These are phyloP conservation scores for Entomobrya proxima DNA, from an alignment of 2,888 invertebrate species.

Conservation along the genomic window DNA sequence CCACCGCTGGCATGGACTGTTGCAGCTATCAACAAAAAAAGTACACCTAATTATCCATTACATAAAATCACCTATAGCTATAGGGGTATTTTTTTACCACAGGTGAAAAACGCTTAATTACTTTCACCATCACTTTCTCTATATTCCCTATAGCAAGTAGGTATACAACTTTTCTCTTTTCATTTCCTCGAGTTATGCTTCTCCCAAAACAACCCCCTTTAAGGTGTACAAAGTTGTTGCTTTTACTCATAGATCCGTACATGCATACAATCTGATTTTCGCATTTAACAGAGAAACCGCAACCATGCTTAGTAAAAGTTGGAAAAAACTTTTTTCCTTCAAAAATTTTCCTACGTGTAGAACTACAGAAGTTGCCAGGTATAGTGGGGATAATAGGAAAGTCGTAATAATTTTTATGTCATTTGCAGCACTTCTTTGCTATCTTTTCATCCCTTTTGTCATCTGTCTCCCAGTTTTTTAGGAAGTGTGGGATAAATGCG, in stretches of 20 bases:
- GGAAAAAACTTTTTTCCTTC: neutral
- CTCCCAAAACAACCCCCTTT: neutral
- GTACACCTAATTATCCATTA: neutral
- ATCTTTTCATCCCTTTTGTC: constrained; percentile 51
- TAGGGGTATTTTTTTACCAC: neutral
- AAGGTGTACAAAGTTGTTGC: neutral
- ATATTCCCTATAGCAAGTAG: neutral
- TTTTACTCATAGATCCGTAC: neutral
- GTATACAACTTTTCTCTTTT: neutral
- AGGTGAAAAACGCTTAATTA: neutral
- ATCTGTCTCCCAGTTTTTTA: constrained; percentile 44
- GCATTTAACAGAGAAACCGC: neutral
- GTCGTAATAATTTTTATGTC: constrained; percentile 58
- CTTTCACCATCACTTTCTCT: neutral
- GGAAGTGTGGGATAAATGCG: constrained; percentile 42
- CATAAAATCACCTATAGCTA: neutral
- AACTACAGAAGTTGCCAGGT: neutral
- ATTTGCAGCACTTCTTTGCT: constrained; percentile 52
- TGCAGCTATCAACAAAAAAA: constrained; percentile 79
- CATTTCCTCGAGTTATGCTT: neutral
- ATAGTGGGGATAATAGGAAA: neutral
- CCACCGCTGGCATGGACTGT: constrained; percentile 85
- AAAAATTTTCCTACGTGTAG: neutral
- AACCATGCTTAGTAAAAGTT: constrained; percentile 11
- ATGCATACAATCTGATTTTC: constrained; percentile 1